Evolutionary conservation across 1,140 invertebrate genomes (phyloP).

Genomic region (Trichonephila inaurata): DNA sequence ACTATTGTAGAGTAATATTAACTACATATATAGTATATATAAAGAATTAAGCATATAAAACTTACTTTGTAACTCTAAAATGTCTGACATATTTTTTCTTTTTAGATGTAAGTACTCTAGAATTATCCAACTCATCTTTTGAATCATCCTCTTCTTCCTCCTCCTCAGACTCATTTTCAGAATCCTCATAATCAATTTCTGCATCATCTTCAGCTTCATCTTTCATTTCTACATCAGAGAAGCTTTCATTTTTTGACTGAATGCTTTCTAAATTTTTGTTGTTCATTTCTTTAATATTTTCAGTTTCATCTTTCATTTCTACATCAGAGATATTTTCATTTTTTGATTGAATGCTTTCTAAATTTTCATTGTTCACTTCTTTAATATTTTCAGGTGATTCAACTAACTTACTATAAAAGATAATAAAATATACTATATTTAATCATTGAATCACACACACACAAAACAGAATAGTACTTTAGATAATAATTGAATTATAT

Average conservation of each 20-base stretch:
- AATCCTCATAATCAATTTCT: conserved; percentile 9
- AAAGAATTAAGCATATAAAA: neutral
- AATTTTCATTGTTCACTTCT: conserved; percentile 53
- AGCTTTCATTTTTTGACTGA: too few relatives aligned
- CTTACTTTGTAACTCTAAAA: conserved; percentile 64
- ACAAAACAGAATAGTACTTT: too few relatives aligned
- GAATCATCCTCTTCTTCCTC: neutral
- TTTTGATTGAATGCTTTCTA: neutral
- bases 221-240: too few relatives aligned
- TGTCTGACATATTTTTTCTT: conserved; percentile 57
- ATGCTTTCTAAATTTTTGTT: conserved; percentile 12
- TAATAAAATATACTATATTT: neutral
- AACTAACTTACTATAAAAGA: neutral
- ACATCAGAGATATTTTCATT: too few relatives aligned
- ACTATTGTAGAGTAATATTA: too few relatives aligned
- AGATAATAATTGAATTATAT: too few relatives aligned
- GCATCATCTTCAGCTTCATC: conserved; percentile 17
- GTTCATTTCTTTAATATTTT: conserved; percentile 40
- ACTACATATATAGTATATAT: too few relatives aligned
- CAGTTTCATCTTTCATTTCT: neutral
- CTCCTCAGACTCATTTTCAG: neutral
- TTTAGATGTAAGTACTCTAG: conserved; percentile 18
- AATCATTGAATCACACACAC: too few relatives aligned
- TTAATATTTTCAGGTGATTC: neutral
- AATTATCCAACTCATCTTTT: neutral